These are phyloP conservation scores for Trichechus manatus DNA, from an alignment of 2,113 vertebrate genomes.

Conservation along the genomic window DNA sequence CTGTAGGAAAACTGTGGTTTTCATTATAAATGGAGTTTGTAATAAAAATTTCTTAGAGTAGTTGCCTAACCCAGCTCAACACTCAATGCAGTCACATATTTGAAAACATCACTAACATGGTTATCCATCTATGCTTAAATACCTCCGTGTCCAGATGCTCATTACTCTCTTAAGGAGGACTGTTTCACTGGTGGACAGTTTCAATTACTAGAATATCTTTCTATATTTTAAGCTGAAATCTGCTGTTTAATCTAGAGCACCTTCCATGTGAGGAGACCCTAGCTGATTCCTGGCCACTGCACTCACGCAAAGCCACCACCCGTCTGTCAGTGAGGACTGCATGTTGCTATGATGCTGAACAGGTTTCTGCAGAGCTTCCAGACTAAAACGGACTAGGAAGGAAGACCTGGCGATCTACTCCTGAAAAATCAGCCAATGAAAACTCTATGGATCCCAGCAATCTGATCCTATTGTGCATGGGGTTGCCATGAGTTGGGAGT, in stretches of 20 bases:
- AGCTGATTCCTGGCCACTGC: not conserved
- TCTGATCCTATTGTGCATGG: not conserved
- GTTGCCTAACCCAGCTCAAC: not conserved
- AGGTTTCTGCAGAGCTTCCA: not conserved
- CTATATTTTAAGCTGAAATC: constrained; percentile 28
- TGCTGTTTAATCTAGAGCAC: not conserved
- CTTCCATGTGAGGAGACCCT: no score
- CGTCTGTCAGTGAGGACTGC: not conserved
- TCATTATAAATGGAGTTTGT: constrained; percentile 39
- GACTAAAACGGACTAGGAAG: not conserved
- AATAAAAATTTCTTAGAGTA: constrained; percentile 59
- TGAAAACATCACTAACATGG: not conserved
- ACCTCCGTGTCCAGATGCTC: not conserved
- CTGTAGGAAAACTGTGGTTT: constrained; percentile 11
- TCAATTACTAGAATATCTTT: constrained; percentile 6
- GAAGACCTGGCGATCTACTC: not conserved
- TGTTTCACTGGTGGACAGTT: not conserved
- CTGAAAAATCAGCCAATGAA: no score
- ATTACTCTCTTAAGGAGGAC: not conserved
- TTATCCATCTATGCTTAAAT: not conserved
- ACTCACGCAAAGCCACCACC: not conserved
- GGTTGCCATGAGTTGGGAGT: not conserved
- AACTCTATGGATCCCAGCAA: not conserved
- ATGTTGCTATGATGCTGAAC: not conserved
- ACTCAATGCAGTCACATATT: not conserved